Evolutionary conservation across 1,140 invertebrate genomes (phyloP).

Genomic region (Orussus abietinus): DNA sequence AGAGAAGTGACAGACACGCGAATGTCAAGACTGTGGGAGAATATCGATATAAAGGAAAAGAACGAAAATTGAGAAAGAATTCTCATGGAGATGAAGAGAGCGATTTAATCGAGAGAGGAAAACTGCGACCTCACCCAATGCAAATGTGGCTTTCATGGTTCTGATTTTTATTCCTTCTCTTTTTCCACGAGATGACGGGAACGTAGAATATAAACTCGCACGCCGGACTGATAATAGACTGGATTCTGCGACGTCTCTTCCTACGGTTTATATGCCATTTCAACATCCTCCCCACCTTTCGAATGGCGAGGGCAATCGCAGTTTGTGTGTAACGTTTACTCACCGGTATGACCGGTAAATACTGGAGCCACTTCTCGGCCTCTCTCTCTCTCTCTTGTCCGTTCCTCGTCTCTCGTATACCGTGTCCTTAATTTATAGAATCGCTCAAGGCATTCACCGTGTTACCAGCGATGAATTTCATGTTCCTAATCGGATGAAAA

Average conservation of each 20-base stretch:
- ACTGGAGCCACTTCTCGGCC: conserved; percentile 14
- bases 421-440: too few relatives aligned
- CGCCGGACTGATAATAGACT: conserved; percentile 28
- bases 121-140: conserved; percentile 18
- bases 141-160: conserved; percentile 19
- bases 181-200: conserved; percentile 1
- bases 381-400: conserved; percentile 7
- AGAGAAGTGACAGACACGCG: too few relatives aligned
- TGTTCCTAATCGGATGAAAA: too few relatives aligned
- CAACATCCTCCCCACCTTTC: conserved; percentile 28
- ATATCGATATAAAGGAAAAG: background rate
- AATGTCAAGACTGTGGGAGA: conserved; percentile 20
- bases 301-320: conserved; percentile 1
- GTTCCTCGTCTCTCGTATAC: background rate
- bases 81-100: background rate
- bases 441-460: conserved; percentile 11
- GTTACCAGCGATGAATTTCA: too few relatives aligned
- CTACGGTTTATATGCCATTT: conserved; percentile 36
- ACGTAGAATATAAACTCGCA: background rate
- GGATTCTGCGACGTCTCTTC: conserved; percentile 25
- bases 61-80: background rate
- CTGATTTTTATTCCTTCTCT: conserved; percentile 1
- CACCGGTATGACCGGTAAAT: conserved; percentile 20
- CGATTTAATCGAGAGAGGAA: background rate
- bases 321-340: background rate